Conservation (phyloP, 2,888 invertebrate species). For the Pachliopta kotzebuea region DNA sequence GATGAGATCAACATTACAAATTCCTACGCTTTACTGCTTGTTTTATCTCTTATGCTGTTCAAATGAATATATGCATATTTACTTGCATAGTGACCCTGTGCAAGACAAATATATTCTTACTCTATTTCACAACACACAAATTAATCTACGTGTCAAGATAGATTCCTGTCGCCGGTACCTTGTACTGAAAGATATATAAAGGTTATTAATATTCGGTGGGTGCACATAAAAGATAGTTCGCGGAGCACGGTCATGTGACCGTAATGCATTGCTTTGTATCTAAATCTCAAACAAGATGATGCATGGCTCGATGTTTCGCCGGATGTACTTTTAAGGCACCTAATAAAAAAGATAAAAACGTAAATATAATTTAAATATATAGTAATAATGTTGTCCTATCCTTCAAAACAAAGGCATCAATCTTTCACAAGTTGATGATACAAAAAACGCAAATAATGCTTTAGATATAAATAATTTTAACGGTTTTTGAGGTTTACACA, state of each 20-base stretch:
- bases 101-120: slow-evolving; percentile 21
- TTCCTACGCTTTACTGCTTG: neutral
- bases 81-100: slow-evolving; percentile 10
- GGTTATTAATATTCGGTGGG: slow-evolving; percentile 71
- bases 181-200: slow-evolving; percentile 66
- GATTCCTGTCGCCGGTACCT: slow-evolving; percentile 60
- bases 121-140: slow-evolving; percentile 41
- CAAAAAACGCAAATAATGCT: neutral
- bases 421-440: neutral
- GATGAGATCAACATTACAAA: neutral
- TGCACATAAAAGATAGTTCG: slow-evolving; percentile 65
- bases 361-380: slow-evolving; percentile 14
- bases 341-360: slow-evolving; percentile 14
- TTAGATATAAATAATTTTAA: neutral
- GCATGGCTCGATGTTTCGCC: slow-evolving; percentile 14
- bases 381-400: neutral
- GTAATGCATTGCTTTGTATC: slow-evolving; percentile 51
- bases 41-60: neutral
- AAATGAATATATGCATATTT: slow-evolving; percentile 7
- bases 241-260: slow-evolving; percentile 55
- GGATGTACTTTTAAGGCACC: slow-evolving; percentile 17
- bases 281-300: slow-evolving; percentile 25
- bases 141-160: slow-evolving; percentile 61
- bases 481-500: too few relatives aligned
- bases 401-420: neutral